These are phyloP conservation scores for Mesitornis unicolor DNA, from an alignment of 2,113 vertebrate species.

Conservation along the genomic window DNA sequence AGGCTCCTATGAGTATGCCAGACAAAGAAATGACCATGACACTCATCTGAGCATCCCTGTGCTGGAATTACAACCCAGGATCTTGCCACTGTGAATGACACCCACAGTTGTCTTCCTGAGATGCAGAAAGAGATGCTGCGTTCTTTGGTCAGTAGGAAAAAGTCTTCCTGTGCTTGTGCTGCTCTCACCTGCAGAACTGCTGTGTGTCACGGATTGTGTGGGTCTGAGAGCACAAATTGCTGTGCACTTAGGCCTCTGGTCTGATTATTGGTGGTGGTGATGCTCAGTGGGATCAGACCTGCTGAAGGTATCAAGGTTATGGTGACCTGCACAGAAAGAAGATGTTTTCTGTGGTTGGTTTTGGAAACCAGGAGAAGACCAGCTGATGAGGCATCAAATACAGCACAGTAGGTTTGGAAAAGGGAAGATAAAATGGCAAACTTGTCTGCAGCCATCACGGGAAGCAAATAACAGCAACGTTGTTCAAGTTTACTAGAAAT, in stretches of 20 bases:
- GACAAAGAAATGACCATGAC: neutral
- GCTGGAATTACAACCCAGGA: neutral
- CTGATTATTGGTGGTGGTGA: neutral
- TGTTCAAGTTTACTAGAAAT: neutral
- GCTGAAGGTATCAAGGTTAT: neutral
- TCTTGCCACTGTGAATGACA: neutral
- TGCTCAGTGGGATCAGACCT: neutral
- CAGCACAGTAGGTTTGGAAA: neutral
- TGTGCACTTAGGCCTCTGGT: neutral
- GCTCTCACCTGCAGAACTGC: neutral
- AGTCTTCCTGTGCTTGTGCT: neutral
- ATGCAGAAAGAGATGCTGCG: neutral
- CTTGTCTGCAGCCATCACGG: neutral
- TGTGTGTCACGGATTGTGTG: neutral
- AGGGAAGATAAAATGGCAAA: neutral
- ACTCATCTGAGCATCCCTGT: neutral
- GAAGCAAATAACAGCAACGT: neutral
- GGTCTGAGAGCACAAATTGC: neutral
- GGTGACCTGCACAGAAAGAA: neutral
- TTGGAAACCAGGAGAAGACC: neutral
- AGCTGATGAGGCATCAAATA: neutral
- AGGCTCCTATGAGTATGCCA: neutral
- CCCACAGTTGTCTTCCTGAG: neutral
- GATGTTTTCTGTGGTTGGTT: neutral
- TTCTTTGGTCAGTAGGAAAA: neutral